Evolutionary conservation across 2,797 vertebrate genomes (phyloP).

Genomic region (Pterois miles): DNA sequence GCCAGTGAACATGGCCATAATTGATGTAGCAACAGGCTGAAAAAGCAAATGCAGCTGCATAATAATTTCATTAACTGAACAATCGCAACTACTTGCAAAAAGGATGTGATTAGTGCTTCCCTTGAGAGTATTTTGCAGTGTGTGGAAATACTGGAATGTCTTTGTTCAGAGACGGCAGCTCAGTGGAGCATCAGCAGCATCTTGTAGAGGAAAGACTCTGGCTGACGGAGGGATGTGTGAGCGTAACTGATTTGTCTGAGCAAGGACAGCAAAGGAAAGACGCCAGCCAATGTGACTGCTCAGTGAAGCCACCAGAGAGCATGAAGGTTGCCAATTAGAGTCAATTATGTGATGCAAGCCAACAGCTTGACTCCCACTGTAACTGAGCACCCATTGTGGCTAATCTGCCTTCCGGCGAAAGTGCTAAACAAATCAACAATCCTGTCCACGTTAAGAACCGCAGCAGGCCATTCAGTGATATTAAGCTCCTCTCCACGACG

Average conservation of each 20-base stretch:
- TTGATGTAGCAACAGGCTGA: not conserved
- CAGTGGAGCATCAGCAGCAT: conserved; percentile 11
- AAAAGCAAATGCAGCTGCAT: not conserved
- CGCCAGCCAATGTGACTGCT: conserved; percentile 18
- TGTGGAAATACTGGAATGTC: not conserved
- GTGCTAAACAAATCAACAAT: conserved; percentile 38
- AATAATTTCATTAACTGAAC: not conserved
- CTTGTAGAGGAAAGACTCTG: not conserved
- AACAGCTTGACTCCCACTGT: conserved; percentile 35
- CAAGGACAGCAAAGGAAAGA: conserved; percentile 8
- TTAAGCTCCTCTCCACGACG: conserved; percentile 44
- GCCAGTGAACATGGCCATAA: not conserved
- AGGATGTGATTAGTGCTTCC: not conserved
- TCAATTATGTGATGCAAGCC: conserved; percentile 51
- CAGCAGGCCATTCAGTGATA: conserved; percentile 42
- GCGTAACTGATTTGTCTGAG: conserved; percentile 21
- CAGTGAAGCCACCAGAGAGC: conserved; percentile 42
- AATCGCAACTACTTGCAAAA: not conserved
- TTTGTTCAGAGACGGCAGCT: not conserved
- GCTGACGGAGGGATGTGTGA: conserved; percentile 4
- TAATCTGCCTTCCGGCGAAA: conserved; percentile 39
- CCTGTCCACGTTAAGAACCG: conserved; percentile 29
- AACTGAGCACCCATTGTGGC: conserved; percentile 41
- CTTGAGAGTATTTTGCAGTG: not conserved
- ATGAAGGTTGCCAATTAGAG: conserved; percentile 60